Evolutionary conservation across 2,797 vertebrate species (phyloP).

Genomic region (Spinibarbus caldwelli): DNA sequence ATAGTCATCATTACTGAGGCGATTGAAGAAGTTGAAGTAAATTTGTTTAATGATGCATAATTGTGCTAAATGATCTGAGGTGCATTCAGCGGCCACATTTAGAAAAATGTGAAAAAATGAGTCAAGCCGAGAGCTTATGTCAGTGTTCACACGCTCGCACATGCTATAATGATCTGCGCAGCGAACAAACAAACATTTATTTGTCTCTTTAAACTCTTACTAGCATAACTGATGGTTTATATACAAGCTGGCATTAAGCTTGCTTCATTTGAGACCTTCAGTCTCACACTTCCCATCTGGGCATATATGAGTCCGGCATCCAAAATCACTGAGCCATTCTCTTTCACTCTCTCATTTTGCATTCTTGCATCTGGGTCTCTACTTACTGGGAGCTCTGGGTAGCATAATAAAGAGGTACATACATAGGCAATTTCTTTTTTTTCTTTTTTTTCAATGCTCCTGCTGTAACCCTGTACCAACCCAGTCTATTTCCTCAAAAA

Average conservation of each 20-base stretch:
- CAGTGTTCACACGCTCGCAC: constrained; percentile 18
- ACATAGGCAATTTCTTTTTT: no score
- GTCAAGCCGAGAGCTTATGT: not conserved
- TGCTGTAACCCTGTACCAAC: constrained; percentile 22
- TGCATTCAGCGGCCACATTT: constrained; percentile 63
- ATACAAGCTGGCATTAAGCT: not conserved
- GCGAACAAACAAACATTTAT: constrained; percentile 4
- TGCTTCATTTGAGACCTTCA: no score
- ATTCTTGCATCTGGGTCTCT: not conserved
- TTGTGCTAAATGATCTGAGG: constrained; percentile 69
- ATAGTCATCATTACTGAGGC: constrained; percentile 59
- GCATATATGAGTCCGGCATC: constrained; percentile 65
- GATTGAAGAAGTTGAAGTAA: constrained; percentile 49
- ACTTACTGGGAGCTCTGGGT: constrained; percentile 18
- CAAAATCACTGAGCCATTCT: constrained; percentile 71
- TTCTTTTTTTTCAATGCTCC: constrained; percentile 43
- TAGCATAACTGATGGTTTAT: not conserved
- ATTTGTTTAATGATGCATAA: constrained; percentile 59
- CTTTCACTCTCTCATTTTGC: constrained; percentile 2
- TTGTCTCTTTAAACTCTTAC: constrained; percentile 4
- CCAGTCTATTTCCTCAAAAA: constrained; percentile 37
- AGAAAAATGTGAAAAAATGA: constrained; percentile 53
- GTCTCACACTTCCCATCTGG: constrained; percentile 64
- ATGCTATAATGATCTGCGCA: not conserved
- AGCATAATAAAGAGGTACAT: constrained; percentile 38